Evolutionary conservation across 2,797 vertebrate species (phyloP).

Genomic region (Knipowitschia caucasica): DNA sequence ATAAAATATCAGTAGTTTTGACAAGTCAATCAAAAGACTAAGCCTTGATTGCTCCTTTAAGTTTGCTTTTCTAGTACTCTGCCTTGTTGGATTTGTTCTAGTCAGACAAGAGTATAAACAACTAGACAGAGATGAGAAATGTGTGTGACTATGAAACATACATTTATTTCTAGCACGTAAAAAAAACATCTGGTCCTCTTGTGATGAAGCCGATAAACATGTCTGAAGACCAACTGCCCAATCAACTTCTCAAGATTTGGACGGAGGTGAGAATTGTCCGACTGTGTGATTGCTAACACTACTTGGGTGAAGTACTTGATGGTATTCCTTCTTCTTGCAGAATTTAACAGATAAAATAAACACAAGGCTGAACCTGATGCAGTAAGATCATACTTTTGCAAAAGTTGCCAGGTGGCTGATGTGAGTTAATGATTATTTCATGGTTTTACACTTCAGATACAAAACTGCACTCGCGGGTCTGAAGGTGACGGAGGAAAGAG

Average conservation of each 20-base stretch:
- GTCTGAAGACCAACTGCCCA: constrained; percentile 49
- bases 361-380: constrained; percentile 38
- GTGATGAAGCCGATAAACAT: constrained; percentile 73
- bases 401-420: not conserved
- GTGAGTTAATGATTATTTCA: not conserved
- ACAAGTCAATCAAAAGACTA: no score
- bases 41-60: no score
- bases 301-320: no score
- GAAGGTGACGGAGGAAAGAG: constrained; percentile 60
- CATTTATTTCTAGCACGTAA: not conserved
- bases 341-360: constrained; percentile 25
- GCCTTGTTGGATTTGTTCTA: no score
- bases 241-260: constrained; percentile 73
- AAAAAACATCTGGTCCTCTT: constrained; percentile 74
- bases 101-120: no score
- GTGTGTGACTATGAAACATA: no score
- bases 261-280: constrained; percentile 56
- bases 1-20: no score
- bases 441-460: constrained; percentile 76
- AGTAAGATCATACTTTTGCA: constrained; percentile 47
- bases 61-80: no score
- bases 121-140: no score
- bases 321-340: constrained; percentile 24
- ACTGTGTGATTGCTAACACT: not conserved
- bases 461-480: constrained; percentile 68